These are phyloP conservation scores for Zaprionus taronus DNA, from an alignment of 1,140 invertebrate genomes.

Conservation along the genomic window DNA sequence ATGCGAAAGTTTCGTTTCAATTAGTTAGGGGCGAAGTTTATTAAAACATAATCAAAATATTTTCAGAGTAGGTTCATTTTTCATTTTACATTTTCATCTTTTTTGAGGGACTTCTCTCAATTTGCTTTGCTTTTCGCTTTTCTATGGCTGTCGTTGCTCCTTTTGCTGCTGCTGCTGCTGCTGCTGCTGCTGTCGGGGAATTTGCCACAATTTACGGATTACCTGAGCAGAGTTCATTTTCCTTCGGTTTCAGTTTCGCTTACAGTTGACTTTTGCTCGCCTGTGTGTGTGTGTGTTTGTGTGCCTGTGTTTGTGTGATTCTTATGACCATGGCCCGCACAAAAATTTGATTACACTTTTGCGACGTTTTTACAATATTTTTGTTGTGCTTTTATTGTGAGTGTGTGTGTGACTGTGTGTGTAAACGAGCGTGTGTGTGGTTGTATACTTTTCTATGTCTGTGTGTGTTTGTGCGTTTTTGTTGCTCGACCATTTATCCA, in stretches of 20 bases:
- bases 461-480: neutral
- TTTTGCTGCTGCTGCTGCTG: no score
- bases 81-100: neutral
- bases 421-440: neutral
- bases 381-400: conserved; percentile 5
- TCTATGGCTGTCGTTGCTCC: no score
- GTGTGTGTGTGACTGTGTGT: neutral
- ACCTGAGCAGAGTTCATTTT: conserved; percentile 1
- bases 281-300: neutral
- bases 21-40: neutral
- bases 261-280: conserved; percentile 5
- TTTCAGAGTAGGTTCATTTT: neutral
- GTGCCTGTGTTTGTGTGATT: neutral
- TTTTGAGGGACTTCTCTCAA: neutral
- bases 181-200: neutral
- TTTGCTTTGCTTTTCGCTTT: neutral
- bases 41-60: conserved; percentile 7
- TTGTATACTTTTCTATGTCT: neutral
- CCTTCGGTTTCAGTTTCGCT: neutral
- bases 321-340: conserved; percentile 35
- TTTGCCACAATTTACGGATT: conserved; percentile 2
- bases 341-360: conserved; percentile 42
- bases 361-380: conserved; percentile 33
- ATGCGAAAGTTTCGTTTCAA: neutral
- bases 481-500: conserved; percentile 32